Conservation (phyloP, 2,888 invertebrate genomes). For the Halictus ligatus region DNA sequence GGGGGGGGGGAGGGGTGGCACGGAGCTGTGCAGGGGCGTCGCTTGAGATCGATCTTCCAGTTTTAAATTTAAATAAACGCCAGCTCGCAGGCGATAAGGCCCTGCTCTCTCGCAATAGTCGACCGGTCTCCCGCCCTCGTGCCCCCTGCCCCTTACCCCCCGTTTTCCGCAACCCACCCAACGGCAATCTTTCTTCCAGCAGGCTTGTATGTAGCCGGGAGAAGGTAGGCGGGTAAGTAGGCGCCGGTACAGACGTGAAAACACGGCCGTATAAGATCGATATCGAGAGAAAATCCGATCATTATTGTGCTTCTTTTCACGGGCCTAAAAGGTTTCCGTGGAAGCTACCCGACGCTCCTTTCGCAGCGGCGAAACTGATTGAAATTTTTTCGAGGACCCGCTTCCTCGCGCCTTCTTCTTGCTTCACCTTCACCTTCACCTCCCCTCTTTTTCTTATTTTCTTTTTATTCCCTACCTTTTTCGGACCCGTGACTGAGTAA, state of each 20-base stretch:
- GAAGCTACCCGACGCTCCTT: slow-evolving; percentile 29
- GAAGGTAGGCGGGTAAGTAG: slow-evolving; percentile 27
- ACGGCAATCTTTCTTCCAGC: slow-evolving; percentile 68
- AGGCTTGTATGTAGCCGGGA: slow-evolving; percentile 38
- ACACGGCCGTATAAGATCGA: slow-evolving; percentile 60
- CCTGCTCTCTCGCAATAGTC: slow-evolving; percentile 60
- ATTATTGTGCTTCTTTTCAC: slow-evolving; percentile 64
- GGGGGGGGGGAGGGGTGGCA: slow-evolving; percentile 5
- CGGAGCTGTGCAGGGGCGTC: slow-evolving; percentile 21
- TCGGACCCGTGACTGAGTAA: slow-evolving; percentile 33
- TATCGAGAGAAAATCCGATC: slow-evolving; percentile 67
- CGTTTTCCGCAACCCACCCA: slow-evolving; percentile 31
- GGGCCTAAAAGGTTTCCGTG: slow-evolving; percentile 57
- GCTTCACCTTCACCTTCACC: neutral
- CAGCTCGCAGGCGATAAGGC: slow-evolving; percentile 77
- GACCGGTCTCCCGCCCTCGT: slow-evolving; percentile 17
- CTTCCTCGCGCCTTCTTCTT: neutral
- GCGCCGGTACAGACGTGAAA: slow-evolving; percentile 57
- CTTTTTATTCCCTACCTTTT: neutral
- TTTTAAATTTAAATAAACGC: slow-evolving; percentile 83
- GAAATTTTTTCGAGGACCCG: slow-evolving; percentile 55
- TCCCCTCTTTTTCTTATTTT: neutral
- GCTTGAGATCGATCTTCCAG: slow-evolving; percentile 78
- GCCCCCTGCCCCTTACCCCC: neutral
- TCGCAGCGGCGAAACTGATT: slow-evolving; percentile 51